These are phyloP conservation scores for Shargacucullia verbasci DNA, from an alignment of 2,888 invertebrate species.

Conservation along the genomic window DNA sequence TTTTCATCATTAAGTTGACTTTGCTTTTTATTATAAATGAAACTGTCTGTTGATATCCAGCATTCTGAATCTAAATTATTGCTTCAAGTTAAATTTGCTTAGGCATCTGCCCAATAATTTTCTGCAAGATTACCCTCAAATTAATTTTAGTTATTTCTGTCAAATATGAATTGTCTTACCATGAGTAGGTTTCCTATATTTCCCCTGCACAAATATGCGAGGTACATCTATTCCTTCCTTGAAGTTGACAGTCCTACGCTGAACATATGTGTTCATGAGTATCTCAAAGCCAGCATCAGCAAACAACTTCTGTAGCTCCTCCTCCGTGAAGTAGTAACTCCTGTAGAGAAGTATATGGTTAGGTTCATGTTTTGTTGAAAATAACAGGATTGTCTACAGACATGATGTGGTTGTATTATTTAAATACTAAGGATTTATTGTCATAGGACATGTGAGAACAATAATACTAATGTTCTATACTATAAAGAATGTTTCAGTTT, in stretches of 20 bases:
- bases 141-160: background rate
- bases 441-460: too few relatives aligned
- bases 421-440: too few relatives aligned
- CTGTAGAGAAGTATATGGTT: conserved; percentile 74
- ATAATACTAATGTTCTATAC: too few relatives aligned
- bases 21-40: too few relatives aligned
- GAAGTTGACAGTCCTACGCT: conserved; percentile 96
- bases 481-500: too few relatives aligned
- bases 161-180: conserved; percentile 55
- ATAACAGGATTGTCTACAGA: background rate
- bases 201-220: conserved; percentile 97
- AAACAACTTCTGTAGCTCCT: conserved; percentile 92
- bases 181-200: conserved; percentile 90
- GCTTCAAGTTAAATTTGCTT: too few relatives aligned
- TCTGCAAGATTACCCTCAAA: too few relatives aligned
- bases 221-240: conserved; percentile 97
- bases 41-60: too few relatives aligned
- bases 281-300: conserved; percentile 92
- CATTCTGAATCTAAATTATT: too few relatives aligned
- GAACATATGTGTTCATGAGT: conserved; percentile 92
- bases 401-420: too few relatives aligned
- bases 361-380: background rate
- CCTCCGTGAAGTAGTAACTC: conserved; percentile 94
- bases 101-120: too few relatives aligned
- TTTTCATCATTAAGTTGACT: conserved; percentile 77